These are phyloP conservation scores for Drosophila burlai DNA, from an alignment of 1,140 invertebrate species.

Conservation along the genomic window DNA sequence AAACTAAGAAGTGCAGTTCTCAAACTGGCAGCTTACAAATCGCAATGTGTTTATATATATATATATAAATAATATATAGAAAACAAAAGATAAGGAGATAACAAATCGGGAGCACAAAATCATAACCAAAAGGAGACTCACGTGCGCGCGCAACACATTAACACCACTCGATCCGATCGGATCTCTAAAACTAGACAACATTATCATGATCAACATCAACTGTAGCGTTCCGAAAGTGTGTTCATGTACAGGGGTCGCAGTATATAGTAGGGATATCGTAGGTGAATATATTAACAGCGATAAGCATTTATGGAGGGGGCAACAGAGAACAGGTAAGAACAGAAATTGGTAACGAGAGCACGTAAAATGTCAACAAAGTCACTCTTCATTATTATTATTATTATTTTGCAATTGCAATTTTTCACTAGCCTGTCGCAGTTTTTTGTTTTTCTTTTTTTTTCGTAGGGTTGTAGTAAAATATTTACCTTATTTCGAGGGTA, in stretches of 20 bases:
- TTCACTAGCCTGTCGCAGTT: constrained; percentile 69
- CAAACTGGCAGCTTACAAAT: constrained; percentile 64
- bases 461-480: constrained; percentile 63
- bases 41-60: constrained; percentile 39
- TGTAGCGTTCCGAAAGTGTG: constrained; percentile 39
- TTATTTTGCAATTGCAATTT: constrained; percentile 57
- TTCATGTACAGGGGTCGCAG: constrained; percentile 36
- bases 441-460: constrained; percentile 18
- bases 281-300: constrained; percentile 62
- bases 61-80: constrained; percentile 42
- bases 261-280: constrained; percentile 18
- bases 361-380: constrained; percentile 44
- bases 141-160: constrained; percentile 82
- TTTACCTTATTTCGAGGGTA: constrained; percentile 77
- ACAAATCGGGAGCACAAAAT: constrained; percentile 79
- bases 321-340: constrained; percentile 74
- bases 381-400: constrained; percentile 13
- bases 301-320: constrained; percentile 62
- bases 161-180: constrained; percentile 65
- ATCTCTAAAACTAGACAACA: constrained; percentile 71
- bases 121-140: constrained; percentile 82
- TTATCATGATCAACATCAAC: constrained; percentile 78
- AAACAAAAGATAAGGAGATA: constrained; percentile 55
- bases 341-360: constrained; percentile 48
- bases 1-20: constrained; percentile 39